These are phyloP conservation scores for Oeneis ivallda DNA, from an alignment of 2,888 invertebrate species.

Conservation along the genomic window DNA sequence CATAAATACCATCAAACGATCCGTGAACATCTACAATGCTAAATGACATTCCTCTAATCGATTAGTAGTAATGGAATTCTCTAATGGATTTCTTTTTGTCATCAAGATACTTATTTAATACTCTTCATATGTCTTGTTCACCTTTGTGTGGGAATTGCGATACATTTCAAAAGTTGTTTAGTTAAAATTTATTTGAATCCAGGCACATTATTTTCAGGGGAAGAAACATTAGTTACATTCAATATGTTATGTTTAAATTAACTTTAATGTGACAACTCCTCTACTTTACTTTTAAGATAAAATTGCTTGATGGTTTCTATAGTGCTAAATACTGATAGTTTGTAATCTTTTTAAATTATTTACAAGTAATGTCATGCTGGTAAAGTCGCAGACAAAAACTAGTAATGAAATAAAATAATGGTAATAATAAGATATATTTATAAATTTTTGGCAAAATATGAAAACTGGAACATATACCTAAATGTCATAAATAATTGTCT, in stretches of 20 bases:
- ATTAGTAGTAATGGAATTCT: not conserved
- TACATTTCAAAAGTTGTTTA: not conserved
- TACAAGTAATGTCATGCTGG: too few species aligned
- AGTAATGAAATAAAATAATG: too few species aligned
- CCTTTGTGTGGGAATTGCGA: not conserved
- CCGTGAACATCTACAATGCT: not conserved
- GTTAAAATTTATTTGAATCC: not conserved
- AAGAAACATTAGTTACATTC: not conserved
- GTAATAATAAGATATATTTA: too few species aligned
- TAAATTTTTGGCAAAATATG: too few species aligned
- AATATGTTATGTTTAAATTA: not conserved
- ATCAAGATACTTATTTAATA: conserved; percentile 2
- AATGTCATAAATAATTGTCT: not conserved
- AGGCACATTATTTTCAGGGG: not conserved
- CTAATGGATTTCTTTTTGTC: conserved; percentile 4
- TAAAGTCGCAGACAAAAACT: too few species aligned
- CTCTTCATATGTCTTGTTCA: not conserved
- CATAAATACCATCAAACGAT: not conserved
- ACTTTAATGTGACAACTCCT: not conserved
- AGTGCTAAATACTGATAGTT: too few species aligned
- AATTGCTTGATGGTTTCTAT: not conserved
- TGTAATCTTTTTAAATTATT: too few species aligned
- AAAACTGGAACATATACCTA: too few species aligned
- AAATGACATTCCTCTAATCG: conserved; percentile 7
- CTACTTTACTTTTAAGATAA: not conserved